Base-by-base conservation (phyloP, 2,797 vertebrate species). In the Etheostoma perlongum region DNA sequence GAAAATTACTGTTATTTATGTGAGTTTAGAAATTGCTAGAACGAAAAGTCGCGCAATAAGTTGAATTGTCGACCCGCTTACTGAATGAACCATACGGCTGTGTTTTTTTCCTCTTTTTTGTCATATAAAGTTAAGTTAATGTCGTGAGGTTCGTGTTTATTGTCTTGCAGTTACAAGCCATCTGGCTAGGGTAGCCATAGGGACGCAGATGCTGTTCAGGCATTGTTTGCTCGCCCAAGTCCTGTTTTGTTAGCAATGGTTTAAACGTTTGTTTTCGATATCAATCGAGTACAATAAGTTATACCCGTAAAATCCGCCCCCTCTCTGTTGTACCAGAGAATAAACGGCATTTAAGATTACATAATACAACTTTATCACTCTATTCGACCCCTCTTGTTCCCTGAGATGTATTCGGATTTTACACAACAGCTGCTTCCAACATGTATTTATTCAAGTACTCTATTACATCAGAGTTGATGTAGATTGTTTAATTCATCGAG, bases 131-230 rank as follows among this genome's bases (percentile, higher is more conserved):
- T 92, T 84, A 91, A 92, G 91, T 94, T 94, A 86, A 90, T 67
- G 86, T 85, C 47, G 72, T 84, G 83, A 74, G 84, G 67, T 83
- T 84, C 23, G 84, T 89, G 86, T 93, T 92, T 93, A 94, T 94
- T 95, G 94, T 94, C 91, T 89, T 61, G 71, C 58, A 51, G 78
- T 83, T 78, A 70, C 51, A 62, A 88, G 91, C 91, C 91, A 90
- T 91, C 91, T 92, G 89, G 87, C 91, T 82, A 2, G 84, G 81
- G 90, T 83, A 85, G 88, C 87, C 86, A 83, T 73, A 85, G 92
- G 91, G 93, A 92, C 92, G 91, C 93, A 93, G 93, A 93, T 93
- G 93, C 92, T 88, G 82, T 67, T 81, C 82, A 44, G 84, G 89
- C 89, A 93, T 95, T 95, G 94, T 95, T 94, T 93, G 81, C 65